Base-by-base conservation (phyloP, 2,797 vertebrate genomes). In the Perodicticus potto region DNA sequence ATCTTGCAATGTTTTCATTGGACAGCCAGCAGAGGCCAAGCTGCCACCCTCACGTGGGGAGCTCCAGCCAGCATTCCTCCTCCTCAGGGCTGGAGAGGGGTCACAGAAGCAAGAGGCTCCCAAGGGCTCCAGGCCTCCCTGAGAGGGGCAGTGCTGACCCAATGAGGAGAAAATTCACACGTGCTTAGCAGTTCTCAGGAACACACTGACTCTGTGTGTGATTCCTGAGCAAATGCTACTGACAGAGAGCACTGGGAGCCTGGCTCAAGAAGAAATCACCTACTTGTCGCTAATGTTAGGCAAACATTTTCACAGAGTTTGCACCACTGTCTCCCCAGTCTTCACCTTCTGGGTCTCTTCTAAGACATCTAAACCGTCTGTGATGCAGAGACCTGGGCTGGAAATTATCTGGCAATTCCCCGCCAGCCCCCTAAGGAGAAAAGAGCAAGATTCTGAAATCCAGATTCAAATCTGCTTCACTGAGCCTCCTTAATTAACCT, bases 1-100 rank as follows among this genome's bases (percentile, higher is more conserved):
- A 8, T 65, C 83, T 63, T 55, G 57, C 57, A 91, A n/a, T 53
- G 77, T 93, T 96, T 96, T 95, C 25, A 29, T 86, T 88, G 83
- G 43, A 65, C 10, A 2, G 57, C 4, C 17, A 5, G n/a, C 13
- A 4, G 57, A 91, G 80, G 69, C 89, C 59, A 32, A 32, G 29
- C 61, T 69, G 67, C 77, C 74, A 65, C 86, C 45, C n/a, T 49
- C 14, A 40, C 19, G 0, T 1, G 3, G 55, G 17, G 70, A 81
- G 32, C 76, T 61, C 19, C 14, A 96, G 73, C 78, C 72, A 77
- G 29, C 5, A 27, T 29, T 89, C 43, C 53, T 85, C 43, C 40
- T 94, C 95, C 85, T 16, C 4, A 16, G 32, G 22, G 37, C 92
- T 89, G 43, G 40, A 93, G 45, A 72, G 11, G 86, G 84, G 61